Evolutionary conservation across 1,140 invertebrate species (phyloP), one percentile per base, ranked within the genome.

Genomic region (Aphis craccivora): DNA sequence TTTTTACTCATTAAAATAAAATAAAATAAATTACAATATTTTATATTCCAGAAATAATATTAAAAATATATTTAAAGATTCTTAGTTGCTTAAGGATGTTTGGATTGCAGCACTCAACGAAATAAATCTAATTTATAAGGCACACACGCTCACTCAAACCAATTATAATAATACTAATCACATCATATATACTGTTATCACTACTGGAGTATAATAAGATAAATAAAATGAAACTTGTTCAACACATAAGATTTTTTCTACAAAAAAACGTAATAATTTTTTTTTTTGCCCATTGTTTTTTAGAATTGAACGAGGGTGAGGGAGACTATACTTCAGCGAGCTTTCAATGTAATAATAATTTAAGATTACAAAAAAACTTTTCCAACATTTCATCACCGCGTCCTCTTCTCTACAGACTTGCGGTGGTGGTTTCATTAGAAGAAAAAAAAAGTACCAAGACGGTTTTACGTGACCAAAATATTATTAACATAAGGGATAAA

Each of bases 401-500:
- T 53, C 48, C 18, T 20, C 18, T 67, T 90, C 35, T 30, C 40
- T 7, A 37, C 43, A n/a, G 37, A 55, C 22, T 25, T 40, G 40
- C 14, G 23, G 2, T 67, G 14, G 35, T 37, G 37, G 89, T 67
- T 90, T 67, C 53, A n/a, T 90, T 43, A 37, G n/a, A 25, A n/a
- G 23, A 45, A 48, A n/a, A 35, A 48, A 48, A 88, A 51, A 48
- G 37, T 40, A 60, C 14, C 18, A 23, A 43, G 53, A 67, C 89
- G 23, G 14, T 67, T 90, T 90, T 90, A 90, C 55, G 89, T 67
- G 89, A 90, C 40, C 53, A 67, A 90, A 90, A 60, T 90, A 90
- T 90, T 67, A 67, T 90, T 67, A 67, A 60, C 23, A 55, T 90
- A 40, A 90, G 23, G 35, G n/a, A 20, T 67, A n/a, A 35, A 90